These are phyloP conservation scores for Trachelus tabidus DNA, from an alignment of 2,888 invertebrate species.

Conservation along the genomic window DNA sequence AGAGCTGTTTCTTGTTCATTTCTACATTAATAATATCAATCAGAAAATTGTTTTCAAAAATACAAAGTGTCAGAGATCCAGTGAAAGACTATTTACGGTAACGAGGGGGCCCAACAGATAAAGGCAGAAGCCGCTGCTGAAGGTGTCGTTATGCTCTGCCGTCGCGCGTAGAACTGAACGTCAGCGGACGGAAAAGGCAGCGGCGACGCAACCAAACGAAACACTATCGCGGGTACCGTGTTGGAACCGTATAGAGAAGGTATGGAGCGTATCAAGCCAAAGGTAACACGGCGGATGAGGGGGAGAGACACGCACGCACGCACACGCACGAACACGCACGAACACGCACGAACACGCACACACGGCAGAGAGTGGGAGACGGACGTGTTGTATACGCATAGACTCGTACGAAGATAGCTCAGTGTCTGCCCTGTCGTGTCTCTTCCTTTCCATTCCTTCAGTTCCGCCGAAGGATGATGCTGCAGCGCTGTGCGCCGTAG, in stretches of 20 bases:
- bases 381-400: neutral
- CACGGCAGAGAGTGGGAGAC: neutral
- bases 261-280: neutral
- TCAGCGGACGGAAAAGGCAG: neutral
- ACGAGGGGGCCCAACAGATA: no score
- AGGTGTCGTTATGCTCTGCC: neutral
- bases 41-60: no score
- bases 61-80: no score
- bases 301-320: neutral
- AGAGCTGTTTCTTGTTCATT: no score
- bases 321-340: no score
- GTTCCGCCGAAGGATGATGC: constrained; percentile 24
- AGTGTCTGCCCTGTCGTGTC: constrained; percentile 1
- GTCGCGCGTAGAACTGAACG: neutral
- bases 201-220: neutral
- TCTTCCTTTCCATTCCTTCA: constrained; percentile 52
- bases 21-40: no score
- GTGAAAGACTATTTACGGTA: no score
- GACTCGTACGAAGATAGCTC: neutral
- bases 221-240: neutral
- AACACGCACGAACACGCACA: no score
- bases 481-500: constrained; percentile 22
- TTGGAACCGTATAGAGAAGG: neutral
- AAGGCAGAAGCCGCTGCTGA: neutral
- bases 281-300: neutral